Conservation (phyloP, 1,140 invertebrate species). For the Trypoxylus dichotomus region DNA sequence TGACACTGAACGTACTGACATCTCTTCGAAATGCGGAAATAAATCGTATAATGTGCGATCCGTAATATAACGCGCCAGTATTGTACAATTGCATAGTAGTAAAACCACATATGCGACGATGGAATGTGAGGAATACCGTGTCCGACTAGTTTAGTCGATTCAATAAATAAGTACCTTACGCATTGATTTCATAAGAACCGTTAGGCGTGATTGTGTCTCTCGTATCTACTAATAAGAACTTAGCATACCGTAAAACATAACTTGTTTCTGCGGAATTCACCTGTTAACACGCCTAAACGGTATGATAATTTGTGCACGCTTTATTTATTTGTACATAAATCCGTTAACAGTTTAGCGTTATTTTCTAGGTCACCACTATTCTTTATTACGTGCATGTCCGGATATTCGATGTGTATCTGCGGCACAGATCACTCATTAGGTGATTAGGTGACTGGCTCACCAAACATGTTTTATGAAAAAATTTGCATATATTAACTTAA, state of each 20-base stretch:
- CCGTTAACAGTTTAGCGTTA: background rate
- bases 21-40: conserved; percentile 23
- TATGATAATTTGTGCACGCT: background rate
- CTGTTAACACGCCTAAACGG: conserved; percentile 15
- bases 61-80: background rate
- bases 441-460: background rate
- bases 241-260: conserved; percentile 15
- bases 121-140: background rate
- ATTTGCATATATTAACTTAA: background rate
- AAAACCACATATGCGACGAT: background rate
- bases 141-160: background rate
- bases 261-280: background rate
- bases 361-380: background rate
- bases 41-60: background rate
- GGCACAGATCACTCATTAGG: background rate
- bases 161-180: background rate
- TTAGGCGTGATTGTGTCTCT: background rate
- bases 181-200: background rate
- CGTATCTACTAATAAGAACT: conserved; percentile 10
- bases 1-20: background rate
- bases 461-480: background rate
- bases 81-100: background rate
- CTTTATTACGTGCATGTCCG: background rate
- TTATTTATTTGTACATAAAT: background rate
- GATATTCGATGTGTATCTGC: background rate